A percentile compares a stretch with the other conserved stretches of the same genome.
These are phyloP conservation scores for Theocolax elegans DNA, from an alignment of 1,140 invertebrate genomes.

Conservation along the genomic window DNA sequence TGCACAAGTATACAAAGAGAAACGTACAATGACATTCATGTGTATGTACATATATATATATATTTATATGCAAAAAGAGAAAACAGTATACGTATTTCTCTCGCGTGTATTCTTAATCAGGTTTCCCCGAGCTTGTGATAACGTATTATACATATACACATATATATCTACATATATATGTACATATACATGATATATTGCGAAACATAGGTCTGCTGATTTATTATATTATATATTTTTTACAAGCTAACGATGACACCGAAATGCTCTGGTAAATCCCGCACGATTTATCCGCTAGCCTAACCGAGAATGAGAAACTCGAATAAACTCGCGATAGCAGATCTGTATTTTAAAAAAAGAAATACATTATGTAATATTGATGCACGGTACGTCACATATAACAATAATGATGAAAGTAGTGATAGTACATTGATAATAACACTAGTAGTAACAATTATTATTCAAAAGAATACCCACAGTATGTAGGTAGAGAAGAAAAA, in stretches of 20 bases:
- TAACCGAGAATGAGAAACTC: neutral
- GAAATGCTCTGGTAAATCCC: neutral
- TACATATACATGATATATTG: neutral
- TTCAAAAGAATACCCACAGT: too few relatives aligned
- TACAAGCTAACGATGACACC: neutral
- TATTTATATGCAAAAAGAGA: too few relatives aligned
- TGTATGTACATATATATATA: neutral
- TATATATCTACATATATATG: neutral
- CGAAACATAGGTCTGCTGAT: neutral
- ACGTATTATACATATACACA: too few relatives aligned
- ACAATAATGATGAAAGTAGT: constrained; percentile 13
- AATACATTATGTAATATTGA: too few relatives aligned
- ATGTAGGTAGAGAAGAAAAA: too few relatives aligned
- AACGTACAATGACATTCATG: neutral
- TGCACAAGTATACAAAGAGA: constrained; percentile 6
- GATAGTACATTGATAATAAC: neutral
- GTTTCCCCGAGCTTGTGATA: too few relatives aligned
- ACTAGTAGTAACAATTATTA: too few relatives aligned
- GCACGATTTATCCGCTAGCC: neutral
- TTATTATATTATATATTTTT: neutral
- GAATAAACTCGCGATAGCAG: neutral
- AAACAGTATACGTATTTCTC: neutral
- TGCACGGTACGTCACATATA: constrained; percentile 2
- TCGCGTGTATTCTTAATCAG: neutral
- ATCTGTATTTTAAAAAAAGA: constrained; percentile 5